Percentiles rank a stretch among this genome's conserved stretches.
Evolutionary conservation across 2,888 invertebrate species (phyloP).

Genomic region (Sipha maydis): DNA sequence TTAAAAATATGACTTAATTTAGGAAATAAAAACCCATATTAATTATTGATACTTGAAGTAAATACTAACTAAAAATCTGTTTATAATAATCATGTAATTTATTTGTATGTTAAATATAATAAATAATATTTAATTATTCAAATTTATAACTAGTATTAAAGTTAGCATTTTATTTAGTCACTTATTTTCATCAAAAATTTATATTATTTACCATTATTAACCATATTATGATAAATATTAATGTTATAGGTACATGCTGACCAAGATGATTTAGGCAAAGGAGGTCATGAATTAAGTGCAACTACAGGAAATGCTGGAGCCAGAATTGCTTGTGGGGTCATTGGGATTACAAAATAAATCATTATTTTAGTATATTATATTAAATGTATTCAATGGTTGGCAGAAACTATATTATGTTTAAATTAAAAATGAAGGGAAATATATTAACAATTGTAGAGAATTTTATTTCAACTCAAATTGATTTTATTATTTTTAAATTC

Average conservation of each 20-base stretch:
- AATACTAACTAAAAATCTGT: too few species aligned
- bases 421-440: background rate
- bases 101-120: too few species aligned
- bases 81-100: too few species aligned
- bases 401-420: too few species aligned
- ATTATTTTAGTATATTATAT: background rate
- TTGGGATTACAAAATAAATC: conserved; percentile 71
- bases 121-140: too few species aligned
- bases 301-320: conserved; percentile 95
- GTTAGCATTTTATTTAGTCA: too few species aligned
- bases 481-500: background rate
- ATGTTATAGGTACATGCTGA: conserved; percentile 80
- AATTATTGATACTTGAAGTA: too few species aligned
- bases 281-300: conserved; percentile 91
- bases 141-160: too few species aligned
- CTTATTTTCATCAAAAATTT: too few species aligned
- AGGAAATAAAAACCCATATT: too few species aligned
- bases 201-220: too few species aligned
- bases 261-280: conserved; percentile 91
- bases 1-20: too few species aligned
- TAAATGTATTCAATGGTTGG: background rate
- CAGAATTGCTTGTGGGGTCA: conserved; percentile 88
- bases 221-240: background rate
- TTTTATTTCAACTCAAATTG: background rate
- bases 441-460: background rate